Conservation (phyloP, 2,888 invertebrate genomes). For the Synanthedon tipuliformis region DNA sequence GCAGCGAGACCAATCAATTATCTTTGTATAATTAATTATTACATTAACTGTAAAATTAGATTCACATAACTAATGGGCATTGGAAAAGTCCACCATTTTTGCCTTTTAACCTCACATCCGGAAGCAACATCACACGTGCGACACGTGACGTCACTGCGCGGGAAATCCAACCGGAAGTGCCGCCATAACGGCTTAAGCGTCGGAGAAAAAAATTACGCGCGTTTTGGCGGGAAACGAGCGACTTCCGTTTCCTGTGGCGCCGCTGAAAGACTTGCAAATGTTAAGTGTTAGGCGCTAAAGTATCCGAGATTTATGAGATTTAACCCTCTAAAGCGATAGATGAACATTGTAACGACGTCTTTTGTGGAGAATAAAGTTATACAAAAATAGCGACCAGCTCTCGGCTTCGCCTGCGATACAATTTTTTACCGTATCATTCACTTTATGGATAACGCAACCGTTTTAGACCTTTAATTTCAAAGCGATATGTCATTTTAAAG, state of each 20-base stretch:
- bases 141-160: slow-evolving; percentile 29
- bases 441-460: too few species aligned
- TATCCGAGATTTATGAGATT: neutral
- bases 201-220: slow-evolving; percentile 54
- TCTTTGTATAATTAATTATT: too few species aligned
- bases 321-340: too few species aligned
- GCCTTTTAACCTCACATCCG: neutral
- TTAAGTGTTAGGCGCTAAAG: slow-evolving; percentile 7
- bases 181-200: slow-evolving; percentile 54
- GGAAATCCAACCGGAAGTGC: slow-evolving; percentile 45
- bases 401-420: too few species aligned
- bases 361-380: too few species aligned
- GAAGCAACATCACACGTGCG: slow-evolving; percentile 3
- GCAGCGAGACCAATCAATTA: too few species aligned
- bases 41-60: too few species aligned
- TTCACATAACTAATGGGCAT: neutral
- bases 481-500: too few species aligned
- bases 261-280: slow-evolving; percentile 9
- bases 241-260: slow-evolving; percentile 36
- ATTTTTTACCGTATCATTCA: too few species aligned
- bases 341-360: too few species aligned
- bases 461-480: too few species aligned
- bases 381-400: too few species aligned
- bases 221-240: slow-evolving; percentile 54
- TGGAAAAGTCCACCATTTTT: neutral